Base-by-base conservation (phyloP, 1,140 invertebrate genomes). In the Papilio helenus region DNA sequence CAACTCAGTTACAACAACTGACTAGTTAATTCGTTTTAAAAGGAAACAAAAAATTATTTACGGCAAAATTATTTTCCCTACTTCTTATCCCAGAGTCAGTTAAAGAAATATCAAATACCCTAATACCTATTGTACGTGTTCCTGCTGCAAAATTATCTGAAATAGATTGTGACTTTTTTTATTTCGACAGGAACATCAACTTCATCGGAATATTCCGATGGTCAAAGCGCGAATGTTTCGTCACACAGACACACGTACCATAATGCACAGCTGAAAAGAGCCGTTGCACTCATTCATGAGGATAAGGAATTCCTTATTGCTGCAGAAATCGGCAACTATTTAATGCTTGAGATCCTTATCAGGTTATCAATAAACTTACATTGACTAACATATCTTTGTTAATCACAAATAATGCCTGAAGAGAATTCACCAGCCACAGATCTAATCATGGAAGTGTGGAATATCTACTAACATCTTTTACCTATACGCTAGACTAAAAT, bases 231-330 rank as follows among this genome's bases (percentile, higher is more conserved):
- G 3, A 65, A 29, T 12, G 61, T 16, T 65, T 65, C 89, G 14
- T 90, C 89, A 8, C 86, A 83, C 71, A 65, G 14, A 26, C 14
- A 65, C 3, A 26, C 29, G 26, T 65, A 79, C 23, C 72, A 79
- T 44, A 76, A 87, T 76, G 39, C 78, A 23, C 72, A 83, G 58
- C 73, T 88, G 42, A 84, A 82, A 76, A 77, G 85, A 80, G 90
- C 89, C 51, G 74, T 91, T 3, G 84, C 89, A 20, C 89, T 89
- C 72, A 81, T 93, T 8, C 87, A 92, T 72, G 79, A 79, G 78
- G 92, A 93, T 72, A 87, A 88, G 73, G 88, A 91, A 16, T 87
- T 92, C 51, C 82, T 93, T 18, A 76, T 88, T 4, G 89, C 90
- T 79, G 91, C 90, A 49, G 92, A 92, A 85, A 84, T 82, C 23